Evolutionary conservation across 2,113 vertebrate genomes (phyloP).

Genomic region (Microtus oregoni): DNA sequence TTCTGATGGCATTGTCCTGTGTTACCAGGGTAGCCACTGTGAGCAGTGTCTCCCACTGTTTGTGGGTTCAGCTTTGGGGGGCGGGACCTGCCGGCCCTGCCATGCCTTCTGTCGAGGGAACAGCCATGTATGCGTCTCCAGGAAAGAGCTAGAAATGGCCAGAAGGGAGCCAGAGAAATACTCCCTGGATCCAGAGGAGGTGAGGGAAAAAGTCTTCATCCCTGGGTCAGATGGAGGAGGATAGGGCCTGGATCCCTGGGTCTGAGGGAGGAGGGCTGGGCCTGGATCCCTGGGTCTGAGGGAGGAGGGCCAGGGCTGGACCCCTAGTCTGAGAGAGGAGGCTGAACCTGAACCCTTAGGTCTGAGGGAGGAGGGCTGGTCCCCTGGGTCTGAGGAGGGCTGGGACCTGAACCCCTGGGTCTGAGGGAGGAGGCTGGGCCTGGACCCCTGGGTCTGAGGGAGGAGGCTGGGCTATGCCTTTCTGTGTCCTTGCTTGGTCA

Average conservation of each 20-base stretch:
- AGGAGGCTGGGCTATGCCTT: background rate
- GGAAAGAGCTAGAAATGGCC: constrained; percentile 90
- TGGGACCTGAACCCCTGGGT: background rate
- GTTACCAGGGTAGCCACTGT: constrained; percentile 91
- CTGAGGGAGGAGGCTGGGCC: background rate
- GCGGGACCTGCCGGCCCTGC: constrained; percentile 92
- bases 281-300: background rate
- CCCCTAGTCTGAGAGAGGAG: no score
- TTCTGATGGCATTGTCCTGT: background rate
- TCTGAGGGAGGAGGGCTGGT: background rate
- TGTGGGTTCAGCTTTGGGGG: constrained; percentile 92
- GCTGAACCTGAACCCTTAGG: background rate
- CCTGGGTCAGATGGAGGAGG: background rate
- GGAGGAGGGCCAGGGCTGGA: no score
- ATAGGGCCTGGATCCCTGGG: background rate
- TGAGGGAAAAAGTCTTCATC: constrained; percentile 61
- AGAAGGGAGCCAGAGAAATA: constrained; percentile 87
- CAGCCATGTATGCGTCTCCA: constrained; percentile 91
- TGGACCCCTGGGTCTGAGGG: background rate
- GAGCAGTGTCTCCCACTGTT: constrained; percentile 95
- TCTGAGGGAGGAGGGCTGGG: no score
- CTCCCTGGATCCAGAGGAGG: constrained; percentile 88
- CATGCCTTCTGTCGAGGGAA: constrained; percentile 93
- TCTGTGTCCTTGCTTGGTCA: constrained; percentile 69
- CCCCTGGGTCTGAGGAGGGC: background rate